Evolutionary conservation across 2,113 vertebrate species (phyloP).

Genomic region (Bufo bufo): DNA sequence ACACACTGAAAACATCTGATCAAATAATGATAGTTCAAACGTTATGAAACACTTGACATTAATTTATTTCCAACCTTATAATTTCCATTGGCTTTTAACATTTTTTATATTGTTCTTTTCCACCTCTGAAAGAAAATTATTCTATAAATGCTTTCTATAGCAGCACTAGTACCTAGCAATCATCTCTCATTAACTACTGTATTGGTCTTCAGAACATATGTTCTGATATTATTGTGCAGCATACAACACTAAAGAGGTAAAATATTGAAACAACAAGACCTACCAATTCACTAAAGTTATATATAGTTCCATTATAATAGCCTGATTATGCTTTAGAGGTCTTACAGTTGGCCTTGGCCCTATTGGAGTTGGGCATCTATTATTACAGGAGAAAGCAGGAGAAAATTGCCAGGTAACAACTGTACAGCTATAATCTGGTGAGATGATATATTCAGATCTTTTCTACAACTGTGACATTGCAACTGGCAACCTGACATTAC

Average conservation of each 20-base stretch:
- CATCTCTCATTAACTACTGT: constrained; percentile 14
- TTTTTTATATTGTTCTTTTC: constrained; percentile 33
- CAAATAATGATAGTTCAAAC: constrained; percentile 18
- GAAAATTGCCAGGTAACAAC: background rate
- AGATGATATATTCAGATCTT: background rate
- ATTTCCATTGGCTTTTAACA: constrained; percentile 41
- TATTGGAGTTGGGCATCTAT: background rate
- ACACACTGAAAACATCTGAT: constrained; percentile 18
- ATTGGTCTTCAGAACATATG: background rate
- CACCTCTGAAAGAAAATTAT: constrained; percentile 31
- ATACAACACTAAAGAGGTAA: background rate
- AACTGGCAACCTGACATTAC: background rate
- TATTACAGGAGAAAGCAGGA: background rate
- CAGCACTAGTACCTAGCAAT: constrained; percentile 12
- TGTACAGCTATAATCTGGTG: background rate
- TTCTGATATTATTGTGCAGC: background rate
- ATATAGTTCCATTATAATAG: background rate
- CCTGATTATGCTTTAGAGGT: background rate
- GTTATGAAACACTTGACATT: constrained; percentile 26
- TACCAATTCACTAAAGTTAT: background rate
- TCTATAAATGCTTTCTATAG: constrained; percentile 14
- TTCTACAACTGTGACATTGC: background rate
- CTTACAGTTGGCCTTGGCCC: background rate
- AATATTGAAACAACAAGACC: background rate
- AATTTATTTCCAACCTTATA: constrained; percentile 32